Evolutionary conservation across 2,113 vertebrate species (phyloP).

Genomic region (Jaculus jaculus): DNA sequence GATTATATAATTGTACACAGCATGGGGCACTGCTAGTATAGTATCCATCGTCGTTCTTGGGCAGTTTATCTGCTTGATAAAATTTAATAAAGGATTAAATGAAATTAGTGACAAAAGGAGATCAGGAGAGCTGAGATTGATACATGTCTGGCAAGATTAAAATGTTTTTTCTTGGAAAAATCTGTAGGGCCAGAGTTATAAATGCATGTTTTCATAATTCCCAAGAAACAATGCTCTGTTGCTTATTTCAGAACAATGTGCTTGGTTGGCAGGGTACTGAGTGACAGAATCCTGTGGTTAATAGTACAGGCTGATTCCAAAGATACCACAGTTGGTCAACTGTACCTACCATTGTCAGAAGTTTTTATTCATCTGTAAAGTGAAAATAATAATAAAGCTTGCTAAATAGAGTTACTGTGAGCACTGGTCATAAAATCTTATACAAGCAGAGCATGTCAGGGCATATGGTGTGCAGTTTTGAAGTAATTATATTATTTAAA

Average conservation of each 20-base stretch:
- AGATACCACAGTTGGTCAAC: neutral
- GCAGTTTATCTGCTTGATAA: neutral
- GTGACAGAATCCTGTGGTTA: neutral
- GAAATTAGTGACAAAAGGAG: neutral
- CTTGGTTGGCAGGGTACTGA: neutral
- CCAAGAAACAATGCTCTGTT: neutral
- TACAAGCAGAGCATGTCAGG: neutral
- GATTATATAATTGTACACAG: neutral
- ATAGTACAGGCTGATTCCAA: neutral
- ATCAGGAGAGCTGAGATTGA: neutral
- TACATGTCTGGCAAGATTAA: neutral
- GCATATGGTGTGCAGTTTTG: neutral
- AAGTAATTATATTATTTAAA: neutral
- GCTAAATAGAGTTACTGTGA: slow-evolving; percentile 17
- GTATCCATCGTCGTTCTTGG: neutral
- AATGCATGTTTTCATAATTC: neutral
- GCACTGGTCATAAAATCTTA: slow-evolving; percentile 9
- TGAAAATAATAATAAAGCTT: neutral
- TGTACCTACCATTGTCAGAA: neutral
- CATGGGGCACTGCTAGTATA: neutral
- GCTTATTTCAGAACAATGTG: neutral
- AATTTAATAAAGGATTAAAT: neutral
- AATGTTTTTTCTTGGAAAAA: neutral
- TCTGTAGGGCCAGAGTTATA: neutral
- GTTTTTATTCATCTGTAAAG: slow-evolving; percentile 36